A percentile compares a stretch with the other conserved stretches of the same genome.
Evolutionary conservation across 2,113 vertebrate species (phyloP).

Genomic region (Mirza zaza): DNA sequence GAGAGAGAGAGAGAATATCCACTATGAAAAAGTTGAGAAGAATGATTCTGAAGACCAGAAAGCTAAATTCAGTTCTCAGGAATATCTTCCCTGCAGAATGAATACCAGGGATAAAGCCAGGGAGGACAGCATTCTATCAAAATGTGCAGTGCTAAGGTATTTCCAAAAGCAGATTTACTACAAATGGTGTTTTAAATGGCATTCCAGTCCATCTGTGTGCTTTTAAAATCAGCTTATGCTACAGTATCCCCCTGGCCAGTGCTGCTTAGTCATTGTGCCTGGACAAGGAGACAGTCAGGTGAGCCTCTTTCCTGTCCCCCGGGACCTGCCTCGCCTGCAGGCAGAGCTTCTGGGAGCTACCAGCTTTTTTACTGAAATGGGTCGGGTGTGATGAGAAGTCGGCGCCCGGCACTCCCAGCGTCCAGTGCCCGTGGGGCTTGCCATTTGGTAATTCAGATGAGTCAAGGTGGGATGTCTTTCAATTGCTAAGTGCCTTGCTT

Average conservation of each 20-base stretch:
- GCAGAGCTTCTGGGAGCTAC: background rate
- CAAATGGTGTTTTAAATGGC: conserved; percentile 81
- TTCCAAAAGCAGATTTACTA: conserved; percentile 79
- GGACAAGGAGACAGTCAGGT: conserved; percentile 49
- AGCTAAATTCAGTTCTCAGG: conserved; percentile 44
- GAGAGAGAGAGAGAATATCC: no score
- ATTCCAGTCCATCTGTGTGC: conserved; percentile 67
- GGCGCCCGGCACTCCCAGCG: background rate
- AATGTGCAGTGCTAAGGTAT: conserved; percentile 79
- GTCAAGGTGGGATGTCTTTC: background rate
- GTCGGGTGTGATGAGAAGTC: background rate
- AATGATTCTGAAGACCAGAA: conserved; percentile 55
- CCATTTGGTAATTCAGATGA: background rate
- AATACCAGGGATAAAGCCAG: conserved; percentile 46
- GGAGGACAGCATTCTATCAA: conserved; percentile 60
- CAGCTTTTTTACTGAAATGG: background rate
- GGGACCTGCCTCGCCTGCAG: background rate
- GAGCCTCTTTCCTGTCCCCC: background rate
- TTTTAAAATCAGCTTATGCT: conserved; percentile 76
- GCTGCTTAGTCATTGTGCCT: conserved; percentile 72
- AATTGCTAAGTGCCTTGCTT: background rate
- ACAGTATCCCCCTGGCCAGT: conserved; percentile 54
- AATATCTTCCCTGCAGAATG: conserved; percentile 58
- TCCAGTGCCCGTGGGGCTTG: background rate
- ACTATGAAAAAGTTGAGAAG: background rate